Evolutionary conservation across 92 coral and sea anemone species (phyloP).

Genomic region (Epizoanthus ramosus): DNA sequence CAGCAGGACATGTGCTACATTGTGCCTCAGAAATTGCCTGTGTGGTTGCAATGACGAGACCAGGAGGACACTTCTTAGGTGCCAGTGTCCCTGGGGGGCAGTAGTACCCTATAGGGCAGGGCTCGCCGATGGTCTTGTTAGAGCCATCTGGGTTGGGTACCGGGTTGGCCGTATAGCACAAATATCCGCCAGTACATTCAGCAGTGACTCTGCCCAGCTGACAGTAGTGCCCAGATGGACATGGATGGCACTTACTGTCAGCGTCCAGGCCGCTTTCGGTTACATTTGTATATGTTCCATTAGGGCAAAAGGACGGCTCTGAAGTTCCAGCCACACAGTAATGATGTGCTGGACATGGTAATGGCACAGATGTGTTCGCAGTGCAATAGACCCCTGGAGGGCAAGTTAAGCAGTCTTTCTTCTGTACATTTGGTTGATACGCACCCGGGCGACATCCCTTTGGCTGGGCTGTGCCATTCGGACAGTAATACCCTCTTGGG

Average conservation of each 20-base stretch:
- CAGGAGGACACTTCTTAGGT: conserved; percentile 63
- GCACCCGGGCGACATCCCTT: conserved; percentile 84
- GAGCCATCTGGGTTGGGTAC: conserved; percentile 90
- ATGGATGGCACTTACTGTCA: conserved; percentile 78
- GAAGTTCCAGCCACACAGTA: conserved; percentile 81
- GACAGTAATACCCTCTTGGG: conserved; percentile 83
- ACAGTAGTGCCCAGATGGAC: conserved; percentile 82
- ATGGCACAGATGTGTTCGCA: conserved; percentile 84
- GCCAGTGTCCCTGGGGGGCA: conserved; percentile 83
- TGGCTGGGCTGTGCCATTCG: conserved; percentile 87
- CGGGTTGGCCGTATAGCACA: conserved; percentile 83
- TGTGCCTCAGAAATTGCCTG: conserved; percentile 81
- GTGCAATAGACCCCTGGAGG: conserved; percentile 83
- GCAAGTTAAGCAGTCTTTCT: conserved; percentile 71
- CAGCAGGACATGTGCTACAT: conserved; percentile 92
- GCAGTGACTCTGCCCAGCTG: conserved; percentile 84
- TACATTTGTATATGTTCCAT: conserved; percentile 79
- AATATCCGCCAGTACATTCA: conserved; percentile 80
- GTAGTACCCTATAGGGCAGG: conserved; percentile 84
- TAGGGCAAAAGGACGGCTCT: conserved; percentile 87
- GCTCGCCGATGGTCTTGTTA: conserved; percentile 62
- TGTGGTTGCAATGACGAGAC: conserved; percentile 75
- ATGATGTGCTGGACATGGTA: conserved; percentile 77
- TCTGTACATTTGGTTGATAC: conserved; percentile 75
- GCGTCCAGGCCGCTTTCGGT: conserved; percentile 63